Conservation (phyloP, 1,140 invertebrate genomes). For the Drosophila sp. region DNA sequence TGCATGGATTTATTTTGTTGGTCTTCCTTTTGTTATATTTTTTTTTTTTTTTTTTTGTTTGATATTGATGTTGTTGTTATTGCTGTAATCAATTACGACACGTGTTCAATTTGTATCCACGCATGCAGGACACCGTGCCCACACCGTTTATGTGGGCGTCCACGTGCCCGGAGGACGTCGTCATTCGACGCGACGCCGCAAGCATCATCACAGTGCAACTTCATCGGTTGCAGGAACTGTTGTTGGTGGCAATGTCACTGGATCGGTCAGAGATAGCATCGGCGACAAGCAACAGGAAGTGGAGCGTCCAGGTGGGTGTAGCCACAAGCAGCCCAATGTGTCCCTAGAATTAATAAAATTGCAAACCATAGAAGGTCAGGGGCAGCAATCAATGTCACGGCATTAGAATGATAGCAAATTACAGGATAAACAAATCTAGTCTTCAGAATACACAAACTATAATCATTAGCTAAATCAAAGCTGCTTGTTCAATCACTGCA, state of each 20-base stretch:
- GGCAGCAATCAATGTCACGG: constrained; percentile 47
- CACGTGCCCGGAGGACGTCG: constrained; percentile 91
- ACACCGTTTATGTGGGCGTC: constrained; percentile 95
- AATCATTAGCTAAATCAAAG: constrained; percentile 23
- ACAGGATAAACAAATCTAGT: constrained; percentile 21
- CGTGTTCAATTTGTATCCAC: constrained; percentile 37
- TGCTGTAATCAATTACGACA: constrained; percentile 30
- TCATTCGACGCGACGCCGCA: constrained; percentile 91
- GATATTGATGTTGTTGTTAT: constrained; percentile 9
- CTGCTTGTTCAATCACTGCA: not conserved
- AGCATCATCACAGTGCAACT: constrained; percentile 87
- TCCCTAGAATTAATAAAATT: constrained; percentile 35
- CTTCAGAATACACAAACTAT: constrained; percentile 23
- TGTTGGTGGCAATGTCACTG: constrained; percentile 46
- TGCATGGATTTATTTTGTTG: constrained; percentile 10
- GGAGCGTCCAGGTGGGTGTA: constrained; percentile 77
- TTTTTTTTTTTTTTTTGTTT: constrained; percentile 5
- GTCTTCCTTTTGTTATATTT: too few relatives aligned
- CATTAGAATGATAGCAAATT: constrained; percentile 46
- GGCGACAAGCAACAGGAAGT: constrained; percentile 75
- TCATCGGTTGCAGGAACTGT: constrained; percentile 33
- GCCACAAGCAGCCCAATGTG: constrained; percentile 7
- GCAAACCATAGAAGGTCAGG: constrained; percentile 14
- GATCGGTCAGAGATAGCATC: constrained; percentile 60
- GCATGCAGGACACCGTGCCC: constrained; percentile 92